Evolutionary conservation across 2,797 vertebrate species (phyloP), one percentile per base, ranked within the genome.

Genomic region (Sparus aurata): DNA sequence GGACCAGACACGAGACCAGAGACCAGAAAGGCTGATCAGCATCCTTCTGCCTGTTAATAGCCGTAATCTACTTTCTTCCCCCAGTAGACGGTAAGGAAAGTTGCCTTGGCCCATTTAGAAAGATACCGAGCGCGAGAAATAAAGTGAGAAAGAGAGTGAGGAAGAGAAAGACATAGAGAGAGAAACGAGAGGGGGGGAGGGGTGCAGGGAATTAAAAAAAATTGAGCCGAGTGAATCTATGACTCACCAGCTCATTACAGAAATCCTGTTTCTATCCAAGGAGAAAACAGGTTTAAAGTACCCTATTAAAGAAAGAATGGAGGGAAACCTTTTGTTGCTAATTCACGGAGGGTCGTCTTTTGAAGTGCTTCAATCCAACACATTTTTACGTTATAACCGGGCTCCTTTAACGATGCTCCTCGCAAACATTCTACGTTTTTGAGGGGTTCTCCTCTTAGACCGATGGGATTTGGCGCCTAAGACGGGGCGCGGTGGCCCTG

Each of bases 221-320:
- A 88, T 83, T 80, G 89, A 90, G 69, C 64, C 18, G 15, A 83
- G 75, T 82, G 79, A 92, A 85, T 86, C 64, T 81, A 73, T 92
- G 90, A 92, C 77, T 93, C 91, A 93, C 85, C 23, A 79, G 82
- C 87, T 92, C 90, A 94, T 94, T 94, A 94, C 84, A 80, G 81
- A 91, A 94, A 92, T 86, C 81, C 83, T 64, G 84, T 84, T 92
- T 90, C 79, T 78, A 87, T 87, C 84, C 83, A 80, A 89, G 81
- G 79, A 89, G 87, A 89, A 91, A 92, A 88, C 85, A 82, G 83
- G 75, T 88, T 92, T 90, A 83, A 90, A 91, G 82, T 74, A 87
- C 57, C 74, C 79, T 47, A 85, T 92, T 90, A 91, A 82, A 85
- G 75, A 83, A 72, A 77, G 80, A 84, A 91, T 71, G 87, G 86